phyloP scores from a whole-genome alignment of 2,888 invertebrate species.

The Drosophila mettleri region DNA sequence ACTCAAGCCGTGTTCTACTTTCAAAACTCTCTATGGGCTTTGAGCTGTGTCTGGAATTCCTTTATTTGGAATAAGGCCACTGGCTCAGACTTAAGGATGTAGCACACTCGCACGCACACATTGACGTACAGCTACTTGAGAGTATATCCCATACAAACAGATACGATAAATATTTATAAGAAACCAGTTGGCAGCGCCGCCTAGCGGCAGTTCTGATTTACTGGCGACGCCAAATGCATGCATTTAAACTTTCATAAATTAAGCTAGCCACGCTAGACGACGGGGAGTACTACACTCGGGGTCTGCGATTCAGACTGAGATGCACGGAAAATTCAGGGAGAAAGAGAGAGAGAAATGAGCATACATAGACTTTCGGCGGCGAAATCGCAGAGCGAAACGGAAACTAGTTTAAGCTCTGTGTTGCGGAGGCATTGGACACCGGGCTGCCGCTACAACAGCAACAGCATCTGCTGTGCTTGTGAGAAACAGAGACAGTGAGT shows the following conservation, averaged over 20 bases:
- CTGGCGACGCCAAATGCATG: slow-evolving; percentile 71
- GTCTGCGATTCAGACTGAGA: slow-evolving; percentile 24
- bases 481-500: background rate
- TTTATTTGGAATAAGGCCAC: slow-evolving; percentile 71
- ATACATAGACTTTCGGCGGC: slow-evolving; percentile 39
- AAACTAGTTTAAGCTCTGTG: slow-evolving; percentile 58
- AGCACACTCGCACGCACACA: slow-evolving; percentile 33
- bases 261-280: slow-evolving; percentile 44
- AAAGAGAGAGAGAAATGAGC: slow-evolving; percentile 24
- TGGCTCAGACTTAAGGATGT: slow-evolving; percentile 74
- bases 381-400: slow-evolving; percentile 62
- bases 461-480: slow-evolving; percentile 5
- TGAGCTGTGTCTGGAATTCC: slow-evolving; percentile 56
- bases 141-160: slow-evolving; percentile 47
- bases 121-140: slow-evolving; percentile 4
- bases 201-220: slow-evolving; percentile 76
- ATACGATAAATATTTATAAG: slow-evolving; percentile 74
- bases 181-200: slow-evolving; percentile 65
- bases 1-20: slow-evolving; percentile 67
- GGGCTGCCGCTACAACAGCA: slow-evolving; percentile 18
- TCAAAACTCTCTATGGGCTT: slow-evolving; percentile 59
- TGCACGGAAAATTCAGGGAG: slow-evolving; percentile 12
- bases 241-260: slow-evolving; percentile 77
- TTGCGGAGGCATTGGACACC: slow-evolving; percentile 44
- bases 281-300: slow-evolving; percentile 18